Conservation (phyloP, 2,113 vertebrate species). For the Saiga tatarica region DNA sequence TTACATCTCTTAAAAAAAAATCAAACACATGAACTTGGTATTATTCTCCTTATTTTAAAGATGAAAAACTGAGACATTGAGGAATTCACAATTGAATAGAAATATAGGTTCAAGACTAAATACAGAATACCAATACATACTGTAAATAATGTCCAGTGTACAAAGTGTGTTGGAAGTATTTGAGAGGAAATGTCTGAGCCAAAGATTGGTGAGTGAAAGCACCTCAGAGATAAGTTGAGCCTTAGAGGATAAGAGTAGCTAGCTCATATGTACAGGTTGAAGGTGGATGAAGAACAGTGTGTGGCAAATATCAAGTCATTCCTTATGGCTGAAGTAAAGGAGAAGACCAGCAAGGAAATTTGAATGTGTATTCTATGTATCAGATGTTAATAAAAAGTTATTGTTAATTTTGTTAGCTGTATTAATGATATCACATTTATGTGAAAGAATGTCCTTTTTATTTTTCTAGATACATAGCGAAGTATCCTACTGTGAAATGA, state of each 20-base stretch:
- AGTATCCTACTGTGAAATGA: not conserved
- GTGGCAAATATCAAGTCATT: not conserved
- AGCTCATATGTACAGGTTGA: not conserved
- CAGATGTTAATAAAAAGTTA: not conserved
- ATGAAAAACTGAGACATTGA: not conserved
- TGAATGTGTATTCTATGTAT: not conserved
- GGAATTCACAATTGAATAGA: slow-evolving; percentile 13
- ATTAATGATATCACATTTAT: not conserved
- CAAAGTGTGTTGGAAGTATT: not conserved
- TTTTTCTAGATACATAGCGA: not conserved
- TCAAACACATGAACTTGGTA: not conserved
- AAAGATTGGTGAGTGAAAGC: not conserved
- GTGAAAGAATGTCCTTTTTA: not conserved
- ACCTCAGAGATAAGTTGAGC: not conserved
- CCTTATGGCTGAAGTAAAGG: not conserved
- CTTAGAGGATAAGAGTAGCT: not conserved
- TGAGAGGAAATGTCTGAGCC: not conserved
- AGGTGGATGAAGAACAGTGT: not conserved
- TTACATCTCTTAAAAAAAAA: not conserved
- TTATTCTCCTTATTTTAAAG: not conserved
- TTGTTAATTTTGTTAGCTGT: not conserved
- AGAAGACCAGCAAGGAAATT: not conserved
- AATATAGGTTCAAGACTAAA: not conserved
- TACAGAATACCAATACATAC: not conserved
- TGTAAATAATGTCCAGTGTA: not conserved